Percentiles rank a stretch among this genome's conserved stretches.
Evolutionary conservation across 35 echinoderm and acorn worm genomes (phyloP).

Genomic region (Stichopus chloronotus): DNA sequence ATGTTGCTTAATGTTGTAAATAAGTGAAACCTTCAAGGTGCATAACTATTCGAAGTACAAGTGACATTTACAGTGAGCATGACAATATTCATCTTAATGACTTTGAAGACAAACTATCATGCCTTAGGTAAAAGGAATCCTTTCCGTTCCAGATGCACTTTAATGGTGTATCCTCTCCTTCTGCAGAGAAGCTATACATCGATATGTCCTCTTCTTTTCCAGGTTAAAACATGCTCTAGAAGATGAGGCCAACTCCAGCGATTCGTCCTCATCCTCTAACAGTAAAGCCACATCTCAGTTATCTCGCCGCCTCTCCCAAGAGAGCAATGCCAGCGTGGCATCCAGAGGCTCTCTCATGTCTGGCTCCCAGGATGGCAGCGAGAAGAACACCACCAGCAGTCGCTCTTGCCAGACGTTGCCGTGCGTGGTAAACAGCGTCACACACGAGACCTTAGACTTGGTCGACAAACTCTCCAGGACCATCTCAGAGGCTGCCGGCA

Average conservation of each 20-base stretch:
- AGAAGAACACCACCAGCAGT: conserved; percentile 56
- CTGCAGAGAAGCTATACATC: too few relatives aligned
- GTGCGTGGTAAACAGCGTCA: conserved; percentile 73
- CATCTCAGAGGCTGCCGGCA: conserved; percentile 29
- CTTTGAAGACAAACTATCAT: too few relatives aligned
- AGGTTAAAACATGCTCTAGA: conserved; percentile 93
- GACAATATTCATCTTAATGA: too few relatives aligned
- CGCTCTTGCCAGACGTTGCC: conserved; percentile 82
- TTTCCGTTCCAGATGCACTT: too few relatives aligned
- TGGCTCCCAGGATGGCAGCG: conserved; percentile 13
- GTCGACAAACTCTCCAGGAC: conserved; percentile 65
- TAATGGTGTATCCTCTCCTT: too few relatives aligned
- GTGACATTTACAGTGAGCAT: too few relatives aligned
- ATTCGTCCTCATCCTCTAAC: conserved; percentile 62
- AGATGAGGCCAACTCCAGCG: conserved; percentile 76
- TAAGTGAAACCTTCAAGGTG: too few relatives aligned
- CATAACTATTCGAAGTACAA: too few relatives aligned
- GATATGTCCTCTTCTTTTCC: background rate
- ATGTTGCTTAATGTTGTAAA: too few relatives aligned
- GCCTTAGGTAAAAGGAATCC: too few relatives aligned
- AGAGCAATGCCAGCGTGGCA: conserved; percentile 30
- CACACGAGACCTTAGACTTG: conserved; percentile 73
- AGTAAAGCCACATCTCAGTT: conserved; percentile 32
- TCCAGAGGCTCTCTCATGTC: conserved; percentile 2
- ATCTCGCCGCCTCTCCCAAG: conserved; percentile 39